These are phyloP conservation scores for Ceyx margarethae DNA, from an alignment of 2,113 vertebrate species.

Conservation along the genomic window DNA sequence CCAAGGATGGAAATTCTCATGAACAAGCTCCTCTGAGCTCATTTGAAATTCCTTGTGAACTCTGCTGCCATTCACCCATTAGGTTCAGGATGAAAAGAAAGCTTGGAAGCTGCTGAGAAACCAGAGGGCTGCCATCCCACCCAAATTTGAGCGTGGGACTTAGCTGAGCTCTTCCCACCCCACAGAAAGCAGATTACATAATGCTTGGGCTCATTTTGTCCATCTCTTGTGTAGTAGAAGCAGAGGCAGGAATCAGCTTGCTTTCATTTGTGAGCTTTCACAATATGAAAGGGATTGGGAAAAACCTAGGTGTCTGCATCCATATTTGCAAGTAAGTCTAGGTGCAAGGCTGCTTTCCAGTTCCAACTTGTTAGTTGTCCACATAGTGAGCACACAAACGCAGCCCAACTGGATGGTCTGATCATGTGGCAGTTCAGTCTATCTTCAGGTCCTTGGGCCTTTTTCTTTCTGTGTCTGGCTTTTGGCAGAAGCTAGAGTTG, in stretches of 20 bases:
- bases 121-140: not conserved
- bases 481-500: not conserved
- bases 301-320: not conserved
- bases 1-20: conserved; percentile 44
- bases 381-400: not conserved
- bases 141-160: not conserved
- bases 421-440: not conserved
- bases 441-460: not conserved
- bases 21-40: conserved; percentile 30
- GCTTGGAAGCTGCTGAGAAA: conserved; percentile 5
- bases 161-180: not conserved
- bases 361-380: not conserved
- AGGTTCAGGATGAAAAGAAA: not conserved
- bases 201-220: not conserved
- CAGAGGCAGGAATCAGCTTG: not conserved
- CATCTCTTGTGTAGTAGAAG: not conserved
- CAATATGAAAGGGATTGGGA: not conserved
- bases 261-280: not conserved
- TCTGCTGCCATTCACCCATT: not conserved
- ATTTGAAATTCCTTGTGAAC: not conserved
- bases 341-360: not conserved
- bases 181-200: not conserved
- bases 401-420: not conserved
- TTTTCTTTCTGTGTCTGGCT: not conserved
- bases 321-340: not conserved